phyloP scores from a whole-genome alignment of 2,797 vertebrate genomes.

The Philypnodon macrostomus region DNA sequence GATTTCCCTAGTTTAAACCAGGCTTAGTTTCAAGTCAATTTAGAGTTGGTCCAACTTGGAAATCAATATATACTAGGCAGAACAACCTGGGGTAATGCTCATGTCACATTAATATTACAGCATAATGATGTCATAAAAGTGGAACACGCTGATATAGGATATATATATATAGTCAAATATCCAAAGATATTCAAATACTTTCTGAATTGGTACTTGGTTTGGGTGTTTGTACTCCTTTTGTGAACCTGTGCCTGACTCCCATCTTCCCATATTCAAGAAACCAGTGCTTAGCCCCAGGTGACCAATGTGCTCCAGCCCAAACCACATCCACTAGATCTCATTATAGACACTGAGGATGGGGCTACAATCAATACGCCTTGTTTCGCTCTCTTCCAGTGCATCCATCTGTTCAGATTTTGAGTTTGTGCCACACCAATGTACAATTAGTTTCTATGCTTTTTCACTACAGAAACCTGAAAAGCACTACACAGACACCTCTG shows the following conservation, averaged over 20 bases:
- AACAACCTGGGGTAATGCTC: no score
- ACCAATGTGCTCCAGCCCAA: conserved; percentile 47
- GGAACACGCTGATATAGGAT: no score
- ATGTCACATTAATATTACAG: no score
- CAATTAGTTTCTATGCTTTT: no score
- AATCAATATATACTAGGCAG: no score
- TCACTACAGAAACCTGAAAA: conserved; percentile 29
- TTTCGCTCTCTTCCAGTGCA: conserved; percentile 22
- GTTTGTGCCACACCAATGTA: neutral
- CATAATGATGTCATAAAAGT: no score
- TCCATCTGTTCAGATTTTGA: conserved; percentile 3
- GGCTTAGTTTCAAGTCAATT: no score
- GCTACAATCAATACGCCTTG: conserved; percentile 54
- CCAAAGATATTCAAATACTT: no score
- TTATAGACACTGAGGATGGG: conserved; percentile 43
- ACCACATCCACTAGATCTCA: conserved; percentile 58
- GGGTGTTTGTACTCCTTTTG: neutral
- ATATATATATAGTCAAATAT: no score
- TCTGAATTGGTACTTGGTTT: no score
- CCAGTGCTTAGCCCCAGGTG: conserved; percentile 36
- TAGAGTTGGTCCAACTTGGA: no score
- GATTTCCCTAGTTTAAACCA: no score
- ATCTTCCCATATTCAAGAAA: conserved; percentile 3
- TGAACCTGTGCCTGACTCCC: conserved; percentile 14
- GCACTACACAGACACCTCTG: conserved; percentile 12